phyloP scores from a whole-genome alignment of 2,888 invertebrate genomes.

The Pelosia muscerda region DNA sequence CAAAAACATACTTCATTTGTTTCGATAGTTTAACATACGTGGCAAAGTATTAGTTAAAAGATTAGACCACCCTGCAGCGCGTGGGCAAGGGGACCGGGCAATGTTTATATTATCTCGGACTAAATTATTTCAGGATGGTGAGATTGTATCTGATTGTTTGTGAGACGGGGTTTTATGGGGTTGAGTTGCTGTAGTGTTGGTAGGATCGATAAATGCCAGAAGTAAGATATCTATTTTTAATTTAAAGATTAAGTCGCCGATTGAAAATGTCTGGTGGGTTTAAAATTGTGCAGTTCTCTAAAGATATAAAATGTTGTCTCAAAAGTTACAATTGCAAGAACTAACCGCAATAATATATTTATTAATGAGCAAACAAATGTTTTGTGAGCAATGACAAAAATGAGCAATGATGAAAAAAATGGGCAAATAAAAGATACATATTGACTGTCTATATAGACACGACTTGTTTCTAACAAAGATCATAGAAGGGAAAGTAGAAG shows the following conservation, averaged over 20 bases:
- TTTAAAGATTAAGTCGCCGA: neutral
- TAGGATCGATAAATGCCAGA: conserved; percentile 3
- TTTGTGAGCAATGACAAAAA: no score
- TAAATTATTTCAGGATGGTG: conserved; percentile 46
- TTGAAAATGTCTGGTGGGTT: neutral
- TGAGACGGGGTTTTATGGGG: conserved; percentile 18
- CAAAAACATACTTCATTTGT: conserved; percentile 12
- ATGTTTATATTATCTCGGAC: conserved; percentile 44
- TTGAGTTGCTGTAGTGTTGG: conserved; percentile 5
- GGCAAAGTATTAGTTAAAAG: conserved; percentile 10
- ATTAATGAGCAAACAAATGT: no score
- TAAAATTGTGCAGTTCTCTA: no score
- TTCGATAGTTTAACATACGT: conserved; percentile 9
- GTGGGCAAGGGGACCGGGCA: conserved; percentile 28
- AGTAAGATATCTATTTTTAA: conserved; percentile 4
- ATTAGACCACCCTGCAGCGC: conserved; percentile 42
- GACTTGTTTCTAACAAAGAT: no score
- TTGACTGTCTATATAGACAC: no score
- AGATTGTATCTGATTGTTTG: conserved; percentile 26
- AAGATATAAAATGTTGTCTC: no score
- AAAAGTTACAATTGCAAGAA: no score
- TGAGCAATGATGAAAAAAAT: no score
- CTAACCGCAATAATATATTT: no score
- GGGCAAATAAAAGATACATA: no score
- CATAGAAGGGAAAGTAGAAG: no score